These are phyloP conservation scores for Eclectus roratus DNA, from an alignment of 2,113 vertebrate genomes.

Conservation along the genomic window DNA sequence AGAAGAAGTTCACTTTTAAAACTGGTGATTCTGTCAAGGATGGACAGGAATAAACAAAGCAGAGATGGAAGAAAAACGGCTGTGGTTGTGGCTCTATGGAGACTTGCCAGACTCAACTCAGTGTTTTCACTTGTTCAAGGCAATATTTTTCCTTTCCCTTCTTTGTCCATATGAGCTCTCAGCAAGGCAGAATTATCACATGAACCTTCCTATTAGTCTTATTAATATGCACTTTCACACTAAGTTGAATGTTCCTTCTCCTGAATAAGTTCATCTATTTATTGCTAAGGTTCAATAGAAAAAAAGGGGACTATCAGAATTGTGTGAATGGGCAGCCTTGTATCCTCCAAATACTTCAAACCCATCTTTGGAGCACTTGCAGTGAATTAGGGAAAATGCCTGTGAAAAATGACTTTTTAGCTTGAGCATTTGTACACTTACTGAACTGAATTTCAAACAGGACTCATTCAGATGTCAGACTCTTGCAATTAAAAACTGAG, in stretches of 20 bases:
- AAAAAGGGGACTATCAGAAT: background rate
- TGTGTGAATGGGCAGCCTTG: background rate
- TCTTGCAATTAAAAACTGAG: slow-evolving; percentile 55
- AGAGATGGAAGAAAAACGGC: background rate
- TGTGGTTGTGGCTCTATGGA: background rate
- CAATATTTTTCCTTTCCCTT: background rate
- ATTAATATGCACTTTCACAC: background rate
- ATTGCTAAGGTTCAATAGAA: background rate
- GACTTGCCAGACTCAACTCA: background rate
- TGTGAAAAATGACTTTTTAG: slow-evolving; percentile 36
- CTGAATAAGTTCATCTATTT: background rate
- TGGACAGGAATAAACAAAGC: background rate
- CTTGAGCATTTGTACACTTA: slow-evolving; percentile 7
- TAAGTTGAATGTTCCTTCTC: background rate
- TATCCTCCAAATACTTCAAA: background rate
- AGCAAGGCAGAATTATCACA: background rate
- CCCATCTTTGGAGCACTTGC: background rate
- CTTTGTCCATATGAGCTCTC: background rate
- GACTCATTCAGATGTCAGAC: slow-evolving; percentile 46
- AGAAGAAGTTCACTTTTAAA: slow-evolving; percentile 16
- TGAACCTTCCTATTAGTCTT: background rate
- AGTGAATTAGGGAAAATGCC: background rate
- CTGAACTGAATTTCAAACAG: slow-evolving; percentile 44
- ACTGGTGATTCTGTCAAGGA: slow-evolving; percentile 1
- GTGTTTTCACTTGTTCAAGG: background rate